Base-by-base conservation (phyloP, 2,113 vertebrate species). In the Oncorhynchus nerka region DNA sequence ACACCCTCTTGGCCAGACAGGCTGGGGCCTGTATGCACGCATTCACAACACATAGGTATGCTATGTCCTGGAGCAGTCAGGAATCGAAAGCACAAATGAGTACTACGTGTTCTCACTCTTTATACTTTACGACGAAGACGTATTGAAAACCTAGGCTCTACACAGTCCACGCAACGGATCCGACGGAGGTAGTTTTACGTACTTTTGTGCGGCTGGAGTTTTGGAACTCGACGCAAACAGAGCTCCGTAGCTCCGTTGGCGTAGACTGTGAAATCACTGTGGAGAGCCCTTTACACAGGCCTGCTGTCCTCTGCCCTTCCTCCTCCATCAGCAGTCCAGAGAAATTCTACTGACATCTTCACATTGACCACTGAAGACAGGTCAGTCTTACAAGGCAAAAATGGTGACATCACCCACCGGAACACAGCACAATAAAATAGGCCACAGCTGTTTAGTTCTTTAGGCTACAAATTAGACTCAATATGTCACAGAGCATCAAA, bases 381-480 rank as follows among this genome's bases (percentile, higher is more conserved):
- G 88, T 89, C 84, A 75, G 90, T 89, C 93, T 94, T 94, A 93
- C 93, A 89, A 93, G 89, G 94, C 91, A 94, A 81, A 81, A 86
- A 94, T 82, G 84, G 91, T 90, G 94, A 94, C 91, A 94, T 95
- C 93, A 94, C 89, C 89, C 93, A 94, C 89, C 89, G 90, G 80
- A 88, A 88, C 84, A 84, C 89, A 88, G 81, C 88, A 83, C 74
- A 90, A 89, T 80, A 94, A 94, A 96, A 95, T 94, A 95, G 95
- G 94, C 91, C 94, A 95, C 94, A 94, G 93, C 94, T 96, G 93
- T 94, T 93, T 93, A 91, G 81, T 93, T 95, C 95, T 94, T 91
- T 90, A 93, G 93, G 94, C 94, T 94, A 95, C 93, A 95, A 94
- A 93, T 94, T 88, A 95, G 89, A 95, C 94, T 96, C 94, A 95